Conservation (phyloP, 2,888 invertebrate species). For the Nezara viridula region DNA sequence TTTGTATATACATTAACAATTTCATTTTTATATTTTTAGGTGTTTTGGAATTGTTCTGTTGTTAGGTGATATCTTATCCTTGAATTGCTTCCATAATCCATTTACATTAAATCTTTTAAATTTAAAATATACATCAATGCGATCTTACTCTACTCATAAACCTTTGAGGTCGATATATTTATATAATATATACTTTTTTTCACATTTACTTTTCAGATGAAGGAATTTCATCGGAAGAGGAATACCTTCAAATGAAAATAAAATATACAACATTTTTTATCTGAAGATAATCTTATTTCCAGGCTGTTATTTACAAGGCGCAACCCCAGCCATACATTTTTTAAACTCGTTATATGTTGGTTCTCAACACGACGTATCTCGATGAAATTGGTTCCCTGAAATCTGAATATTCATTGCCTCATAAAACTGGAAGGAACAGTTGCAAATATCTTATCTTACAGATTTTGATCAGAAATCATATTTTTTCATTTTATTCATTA, state of each 20-base stretch:
- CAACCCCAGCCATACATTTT: background rate
- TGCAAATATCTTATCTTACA: background rate
- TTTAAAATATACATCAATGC: no score
- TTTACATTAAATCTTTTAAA: no score
- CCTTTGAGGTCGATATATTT: no score
- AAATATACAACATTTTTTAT: background rate
- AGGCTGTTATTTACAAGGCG: background rate
- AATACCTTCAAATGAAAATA: background rate
- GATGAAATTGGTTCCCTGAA: background rate
- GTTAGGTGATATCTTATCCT: no score
- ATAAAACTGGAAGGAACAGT: background rate
- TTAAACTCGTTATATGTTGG: background rate
- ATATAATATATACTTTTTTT: background rate
- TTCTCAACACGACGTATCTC: background rate
- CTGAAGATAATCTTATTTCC: background rate
- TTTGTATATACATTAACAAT: no score
- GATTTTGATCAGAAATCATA: no score
- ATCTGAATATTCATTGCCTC: constrained; percentile 5
- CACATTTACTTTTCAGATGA: background rate
- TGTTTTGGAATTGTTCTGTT: no score
- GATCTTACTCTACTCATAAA: no score
- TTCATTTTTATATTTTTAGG: no score
- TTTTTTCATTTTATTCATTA: no score
- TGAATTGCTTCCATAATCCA: no score
- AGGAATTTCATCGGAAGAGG: background rate